These are phyloP conservation scores for Brassicogethes aeneus DNA, from an alignment of 2,888 invertebrate genomes.

Conservation along the genomic window DNA sequence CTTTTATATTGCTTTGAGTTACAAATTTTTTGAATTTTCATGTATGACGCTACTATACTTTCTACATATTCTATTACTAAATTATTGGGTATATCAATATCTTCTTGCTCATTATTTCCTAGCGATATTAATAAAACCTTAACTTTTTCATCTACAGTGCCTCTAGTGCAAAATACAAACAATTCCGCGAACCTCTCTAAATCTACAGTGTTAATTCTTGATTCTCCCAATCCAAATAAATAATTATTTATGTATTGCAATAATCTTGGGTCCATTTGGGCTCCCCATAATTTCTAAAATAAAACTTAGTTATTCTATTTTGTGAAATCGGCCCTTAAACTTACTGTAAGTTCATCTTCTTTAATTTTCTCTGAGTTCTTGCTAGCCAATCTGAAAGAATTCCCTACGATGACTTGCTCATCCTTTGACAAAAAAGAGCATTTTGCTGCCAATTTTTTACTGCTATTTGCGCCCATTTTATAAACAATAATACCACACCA, in stretches of 20 bases:
- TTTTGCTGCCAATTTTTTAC: constrained; percentile 56
- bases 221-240: constrained; percentile 50
- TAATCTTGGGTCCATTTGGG: constrained; percentile 56
- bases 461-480: constrained; percentile 46
- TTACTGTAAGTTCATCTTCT: constrained; percentile 60
- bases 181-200: constrained; percentile 59
- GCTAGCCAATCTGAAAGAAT: constrained; percentile 53
- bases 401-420: constrained; percentile 54
- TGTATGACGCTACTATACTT: constrained; percentile 66
- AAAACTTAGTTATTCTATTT: constrained; percentile 3
- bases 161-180: constrained; percentile 60
- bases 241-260: constrained; percentile 60
- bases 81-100: constrained; percentile 49
- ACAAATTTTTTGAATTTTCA: constrained; percentile 55
- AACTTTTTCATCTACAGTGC: constrained; percentile 56
- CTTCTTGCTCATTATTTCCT: constrained; percentile 46
- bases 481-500: not conserved
- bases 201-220: constrained; percentile 46
- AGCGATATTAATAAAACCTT: constrained; percentile 49
- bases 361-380: constrained; percentile 55
- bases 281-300: constrained; percentile 59
- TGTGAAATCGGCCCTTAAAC: constrained; percentile 22
- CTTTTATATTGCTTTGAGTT: constrained; percentile 46
- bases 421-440: constrained; percentile 55
- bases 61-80: constrained; percentile 64